Percentiles rank a stretch among this genome's conserved stretches.
These are phyloP conservation scores for Lemur catta DNA, from an alignment of 2,797 vertebrate genomes.

Conservation along the genomic window DNA sequence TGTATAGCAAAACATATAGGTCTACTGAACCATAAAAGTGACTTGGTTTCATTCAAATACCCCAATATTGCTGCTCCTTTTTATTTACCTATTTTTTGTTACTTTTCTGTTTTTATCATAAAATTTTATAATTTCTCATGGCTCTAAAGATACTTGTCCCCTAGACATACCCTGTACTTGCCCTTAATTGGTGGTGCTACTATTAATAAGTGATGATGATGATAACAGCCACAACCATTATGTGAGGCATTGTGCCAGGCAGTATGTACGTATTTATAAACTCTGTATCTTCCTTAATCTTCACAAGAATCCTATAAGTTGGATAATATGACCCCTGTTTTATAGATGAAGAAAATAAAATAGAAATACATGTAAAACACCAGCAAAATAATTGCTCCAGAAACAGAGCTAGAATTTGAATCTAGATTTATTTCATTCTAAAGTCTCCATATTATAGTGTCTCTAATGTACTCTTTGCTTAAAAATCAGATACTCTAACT, in stretches of 20 bases:
- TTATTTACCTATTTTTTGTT: neutral
- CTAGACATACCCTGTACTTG: neutral
- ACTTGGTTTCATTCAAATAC: constrained; percentile 25
- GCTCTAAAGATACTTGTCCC: neutral
- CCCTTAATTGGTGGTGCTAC: neutral
- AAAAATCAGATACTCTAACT: constrained; percentile 7
- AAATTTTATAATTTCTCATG: neutral
- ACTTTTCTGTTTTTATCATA: constrained; percentile 3
- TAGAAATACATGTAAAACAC: neutral
- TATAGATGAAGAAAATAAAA: neutral
- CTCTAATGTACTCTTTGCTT: neutral
- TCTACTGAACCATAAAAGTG: neutral
- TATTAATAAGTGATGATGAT: neutral
- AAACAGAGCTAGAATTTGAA: neutral
- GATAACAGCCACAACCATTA: neutral
- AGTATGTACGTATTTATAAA: neutral
- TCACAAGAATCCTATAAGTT: neutral
- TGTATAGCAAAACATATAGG: neutral
- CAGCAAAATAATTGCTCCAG: neutral
- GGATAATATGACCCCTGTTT: neutral
- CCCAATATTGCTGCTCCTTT: neutral
- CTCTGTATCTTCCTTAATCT: neutral
- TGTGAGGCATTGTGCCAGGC: neutral
- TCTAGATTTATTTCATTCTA: neutral
- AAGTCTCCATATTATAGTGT: neutral